Evolutionary conservation across 1,140 invertebrate species (phyloP), one percentile per base, ranked within the genome.

Genomic region (Tenebrio molitor): DNA sequence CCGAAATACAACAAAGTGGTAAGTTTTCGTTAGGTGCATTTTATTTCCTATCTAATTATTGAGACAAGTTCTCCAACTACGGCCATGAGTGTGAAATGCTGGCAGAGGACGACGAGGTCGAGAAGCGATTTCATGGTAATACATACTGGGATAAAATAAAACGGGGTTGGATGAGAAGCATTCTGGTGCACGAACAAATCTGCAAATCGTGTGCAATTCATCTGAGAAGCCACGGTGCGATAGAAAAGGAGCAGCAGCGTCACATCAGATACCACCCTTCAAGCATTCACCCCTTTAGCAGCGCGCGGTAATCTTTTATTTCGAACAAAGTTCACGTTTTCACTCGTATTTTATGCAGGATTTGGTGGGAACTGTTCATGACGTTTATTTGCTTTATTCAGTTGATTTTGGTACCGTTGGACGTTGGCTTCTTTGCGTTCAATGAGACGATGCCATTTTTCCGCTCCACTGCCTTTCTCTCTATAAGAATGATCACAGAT

Each of bases 201-300:
- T 58, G 77, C 36, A 79, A 78, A 74, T 72, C 75, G 10, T 77
- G 77, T 29, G 79, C 77, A 2, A 77, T 76, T 25, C 77, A 77
- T 63, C 46, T 81, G 42, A 63, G 79, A 23, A 80, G 79, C 42
- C 76, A 79, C 25, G 78, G 78, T 12, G 78, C 79, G 7, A 80
- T 81, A 14, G 64, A 70, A 15, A 78, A 77, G 16, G 80, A 81
- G 62, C 65, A 76, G 21, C 70, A 72, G 58, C 73, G 77, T 44
- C 76, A 80, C 44, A 39, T 81, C 1, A 23, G 71, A 16, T 71
- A 77, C 69, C 69, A 79, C 39, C 70, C 69, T 3, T 76, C 69
- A 15, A 71, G 71, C 14, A 79, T 81, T 36, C 80, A 81, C 66
- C 80, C 80, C 3, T 79, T 78, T 50, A 79, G 80, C 69, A 58